phyloP scores from a whole-genome alignment of 2,797 vertebrate species.

The Sebastes nivosus region DNA sequence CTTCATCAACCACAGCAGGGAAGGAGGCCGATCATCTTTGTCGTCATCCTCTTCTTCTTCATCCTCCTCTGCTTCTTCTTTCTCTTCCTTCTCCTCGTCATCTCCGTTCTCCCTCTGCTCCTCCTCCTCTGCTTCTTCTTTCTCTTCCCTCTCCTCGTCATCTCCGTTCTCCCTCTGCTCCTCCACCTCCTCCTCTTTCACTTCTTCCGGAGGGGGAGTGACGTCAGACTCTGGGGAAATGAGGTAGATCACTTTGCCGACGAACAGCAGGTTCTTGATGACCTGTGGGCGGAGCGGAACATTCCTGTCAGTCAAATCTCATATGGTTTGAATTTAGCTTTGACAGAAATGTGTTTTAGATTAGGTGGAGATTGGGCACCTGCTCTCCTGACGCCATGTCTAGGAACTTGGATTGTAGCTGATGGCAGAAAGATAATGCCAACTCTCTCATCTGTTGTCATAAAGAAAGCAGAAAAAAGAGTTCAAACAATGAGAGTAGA shows the following conservation, averaged over 20 bases:
- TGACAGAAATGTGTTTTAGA: neutral
- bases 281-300: constrained; percentile 79
- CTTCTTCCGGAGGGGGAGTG: constrained; percentile 11
- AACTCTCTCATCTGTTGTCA: constrained; percentile 89
- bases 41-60: constrained; percentile 58
- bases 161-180: neutral
- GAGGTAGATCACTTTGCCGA: constrained; percentile 92
- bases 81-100: too few species aligned
- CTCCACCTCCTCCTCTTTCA: constrained; percentile 22
- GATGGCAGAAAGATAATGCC: constrained; percentile 88
- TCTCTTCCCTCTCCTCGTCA: too few species aligned
- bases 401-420: constrained; percentile 94
- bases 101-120: too few species aligned
- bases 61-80: neutral
- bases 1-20: constrained; percentile 91
- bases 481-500: neutral
- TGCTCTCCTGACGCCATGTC: constrained; percentile 91
- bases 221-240: constrained; percentile 83
- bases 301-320: neutral
- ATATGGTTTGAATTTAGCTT: neutral
- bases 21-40: constrained; percentile 81
- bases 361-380: constrained; percentile 74
- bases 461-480: neutral
- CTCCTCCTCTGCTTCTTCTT: neutral
- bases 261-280: constrained; percentile 95